Evolutionary conservation across 2,113 vertebrate species (phyloP).

Genomic region (Bostrychus sinensis): DNA sequence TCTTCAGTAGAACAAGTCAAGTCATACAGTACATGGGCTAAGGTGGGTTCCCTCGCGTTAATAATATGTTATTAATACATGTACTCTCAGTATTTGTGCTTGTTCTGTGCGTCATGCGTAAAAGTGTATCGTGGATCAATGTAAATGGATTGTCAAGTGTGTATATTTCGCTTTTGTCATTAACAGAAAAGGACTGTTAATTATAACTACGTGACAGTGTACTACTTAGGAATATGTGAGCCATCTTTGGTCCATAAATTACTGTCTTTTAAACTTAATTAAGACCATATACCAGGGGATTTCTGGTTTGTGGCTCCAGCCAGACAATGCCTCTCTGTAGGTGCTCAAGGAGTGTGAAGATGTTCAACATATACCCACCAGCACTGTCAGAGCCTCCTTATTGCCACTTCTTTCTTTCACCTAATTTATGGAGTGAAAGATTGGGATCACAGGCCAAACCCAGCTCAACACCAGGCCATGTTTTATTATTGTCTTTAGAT

Average conservation of each 20-base stretch:
- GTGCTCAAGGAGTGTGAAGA: slow-evolving; percentile 5
- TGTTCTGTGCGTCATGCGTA: neutral
- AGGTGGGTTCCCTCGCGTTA: neutral
- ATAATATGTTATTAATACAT: neutral
- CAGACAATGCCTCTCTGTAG: slow-evolving; percentile 4
- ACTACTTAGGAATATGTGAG: neutral
- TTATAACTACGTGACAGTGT: neutral
- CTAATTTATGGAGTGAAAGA: slow-evolving; percentile 52
- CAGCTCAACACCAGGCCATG: slow-evolving; percentile 16
- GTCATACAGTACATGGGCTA: neutral
- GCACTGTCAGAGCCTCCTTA: slow-evolving; percentile 4
- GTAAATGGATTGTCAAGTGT: neutral
- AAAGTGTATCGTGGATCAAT: neutral
- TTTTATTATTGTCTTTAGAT: slow-evolving; percentile 19
- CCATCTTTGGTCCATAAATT: neutral
- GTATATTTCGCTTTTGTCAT: neutral
- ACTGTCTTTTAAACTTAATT: slow-evolving; percentile 6
- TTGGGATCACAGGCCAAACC: slow-evolving; percentile 6
- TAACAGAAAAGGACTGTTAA: neutral
- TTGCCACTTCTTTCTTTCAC: slow-evolving; percentile 13
- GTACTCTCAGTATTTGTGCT: too few relatives aligned
- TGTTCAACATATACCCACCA: slow-evolving; percentile 27
- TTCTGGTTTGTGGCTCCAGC: neutral
- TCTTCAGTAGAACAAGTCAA: neutral
- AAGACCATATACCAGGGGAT: neutral